phyloP scores from a whole-genome alignment of 1,140 invertebrate genomes.

The Bradynema listronoti region DNA sequence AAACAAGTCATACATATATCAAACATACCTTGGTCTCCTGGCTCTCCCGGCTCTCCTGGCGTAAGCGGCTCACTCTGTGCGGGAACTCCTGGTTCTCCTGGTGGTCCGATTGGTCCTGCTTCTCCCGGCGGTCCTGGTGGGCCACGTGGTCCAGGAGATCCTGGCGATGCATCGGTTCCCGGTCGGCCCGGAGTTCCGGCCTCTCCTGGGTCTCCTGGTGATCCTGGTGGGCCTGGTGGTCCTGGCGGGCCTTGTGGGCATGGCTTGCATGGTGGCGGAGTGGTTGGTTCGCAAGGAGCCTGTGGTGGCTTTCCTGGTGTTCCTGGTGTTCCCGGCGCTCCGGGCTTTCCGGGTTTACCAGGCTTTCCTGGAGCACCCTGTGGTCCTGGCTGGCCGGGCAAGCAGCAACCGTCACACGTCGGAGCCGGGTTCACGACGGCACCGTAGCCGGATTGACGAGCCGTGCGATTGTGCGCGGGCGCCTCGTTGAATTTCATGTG shows the following conservation, averaged over 20 bases:
- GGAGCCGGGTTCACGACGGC: constrained; percentile 28
- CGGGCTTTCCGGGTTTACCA: constrained; percentile 24
- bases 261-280: constrained; percentile 42
- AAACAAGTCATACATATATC: constrained; percentile 3
- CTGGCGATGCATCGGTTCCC: constrained; percentile 42
- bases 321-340: constrained; percentile 36
- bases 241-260: constrained; percentile 41
- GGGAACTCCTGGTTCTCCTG: constrained; percentile 47
- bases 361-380: constrained; percentile 25
- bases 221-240: constrained; percentile 26
- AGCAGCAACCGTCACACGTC: constrained; percentile 23
- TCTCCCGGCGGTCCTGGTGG: constrained; percentile 38
- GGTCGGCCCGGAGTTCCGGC: constrained; percentile 23
- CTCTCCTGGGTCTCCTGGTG: constrained; percentile 27
- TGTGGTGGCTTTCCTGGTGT: constrained; percentile 31
- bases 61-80: constrained; percentile 50
- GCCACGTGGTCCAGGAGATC: constrained; percentile 34
- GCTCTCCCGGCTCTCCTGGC: constrained; percentile 56
- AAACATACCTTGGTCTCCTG: constrained; percentile 44
- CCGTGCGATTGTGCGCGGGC: constrained; percentile 27
- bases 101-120: constrained; percentile 37
- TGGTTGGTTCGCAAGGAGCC: constrained; percentile 33
- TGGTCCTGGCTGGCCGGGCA: constrained; percentile 29
- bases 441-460: constrained; percentile 39
- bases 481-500: constrained; percentile 39